These are phyloP conservation scores for Glareola pratincola DNA, from an alignment of 2,113 vertebrate genomes.

Conservation along the genomic window DNA sequence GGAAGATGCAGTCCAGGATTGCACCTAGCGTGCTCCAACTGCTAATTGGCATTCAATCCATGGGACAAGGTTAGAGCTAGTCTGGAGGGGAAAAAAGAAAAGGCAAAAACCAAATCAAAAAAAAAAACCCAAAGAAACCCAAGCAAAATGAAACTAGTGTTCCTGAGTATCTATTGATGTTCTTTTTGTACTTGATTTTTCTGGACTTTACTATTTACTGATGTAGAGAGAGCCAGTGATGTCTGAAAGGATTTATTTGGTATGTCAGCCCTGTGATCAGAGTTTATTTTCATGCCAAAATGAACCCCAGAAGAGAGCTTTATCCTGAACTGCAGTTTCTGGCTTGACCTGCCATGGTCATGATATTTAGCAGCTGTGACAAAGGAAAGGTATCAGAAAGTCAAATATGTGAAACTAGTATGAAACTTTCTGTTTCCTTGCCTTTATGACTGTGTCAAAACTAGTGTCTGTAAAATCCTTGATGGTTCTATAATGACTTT, in stretches of 20 bases:
- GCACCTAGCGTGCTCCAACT: rapidly evolving
- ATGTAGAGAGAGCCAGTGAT: not conserved
- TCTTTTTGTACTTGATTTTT: not conserved
- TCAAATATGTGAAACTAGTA: not conserved
- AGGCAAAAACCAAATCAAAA: no score
- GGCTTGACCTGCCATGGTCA: not conserved
- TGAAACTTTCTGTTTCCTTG: not conserved
- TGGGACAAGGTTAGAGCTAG: not conserved
- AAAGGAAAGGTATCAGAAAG: not conserved
- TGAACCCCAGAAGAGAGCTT: not conserved
- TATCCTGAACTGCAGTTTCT: not conserved
- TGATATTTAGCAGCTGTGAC: not conserved
- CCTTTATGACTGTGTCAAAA: not conserved
- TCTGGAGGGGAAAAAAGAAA: not conserved
- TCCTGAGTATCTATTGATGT: not conserved
- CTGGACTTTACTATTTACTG: not conserved
- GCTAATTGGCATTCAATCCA: rapidly evolving
- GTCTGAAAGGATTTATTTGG: not conserved
- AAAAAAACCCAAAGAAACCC: no score
- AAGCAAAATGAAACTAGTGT: not conserved
- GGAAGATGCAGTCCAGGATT: not conserved
- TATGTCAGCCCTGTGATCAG: not conserved
- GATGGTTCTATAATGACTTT: not conserved
- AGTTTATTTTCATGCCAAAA: not conserved
- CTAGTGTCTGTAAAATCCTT: not conserved